Evolutionary conservation across 2,797 vertebrate species (phyloP).

Genomic region (Tauraco hartlaubi): DNA sequence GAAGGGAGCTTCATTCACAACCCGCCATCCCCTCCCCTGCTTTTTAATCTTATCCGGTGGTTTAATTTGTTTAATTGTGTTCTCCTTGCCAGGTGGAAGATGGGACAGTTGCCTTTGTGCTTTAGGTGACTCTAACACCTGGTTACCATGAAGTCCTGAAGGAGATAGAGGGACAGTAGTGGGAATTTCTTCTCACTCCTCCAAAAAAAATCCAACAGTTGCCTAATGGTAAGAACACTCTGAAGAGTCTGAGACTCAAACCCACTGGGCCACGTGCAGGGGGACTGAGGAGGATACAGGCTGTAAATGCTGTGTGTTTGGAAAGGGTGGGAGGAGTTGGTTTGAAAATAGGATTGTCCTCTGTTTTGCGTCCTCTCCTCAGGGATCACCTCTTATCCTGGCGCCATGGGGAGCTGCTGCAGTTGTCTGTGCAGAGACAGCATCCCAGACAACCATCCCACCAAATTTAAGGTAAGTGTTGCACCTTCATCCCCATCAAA

Average conservation of each 20-base stretch:
- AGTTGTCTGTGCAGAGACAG: constrained; percentile 96
- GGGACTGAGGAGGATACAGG: background rate
- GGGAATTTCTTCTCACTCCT: constrained; percentile 77
- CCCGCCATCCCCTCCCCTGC: too few relatives aligned
- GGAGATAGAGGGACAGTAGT: constrained; percentile 86
- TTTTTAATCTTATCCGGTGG: background rate
- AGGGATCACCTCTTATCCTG: constrained; percentile 89
- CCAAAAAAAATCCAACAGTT: constrained; percentile 36
- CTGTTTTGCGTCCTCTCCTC: background rate
- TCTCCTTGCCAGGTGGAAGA: constrained; percentile 82
- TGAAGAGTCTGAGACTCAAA: background rate
- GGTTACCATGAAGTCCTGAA: constrained; percentile 84
- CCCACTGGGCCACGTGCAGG: background rate
- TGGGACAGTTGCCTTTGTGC: constrained; percentile 76
- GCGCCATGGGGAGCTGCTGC: constrained; percentile 99
- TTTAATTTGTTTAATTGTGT: background rate
- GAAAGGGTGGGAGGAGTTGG: background rate
- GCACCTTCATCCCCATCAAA: background rate
- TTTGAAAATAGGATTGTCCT: background rate
- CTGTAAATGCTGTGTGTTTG: background rate
- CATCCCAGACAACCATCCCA: constrained; percentile 96
- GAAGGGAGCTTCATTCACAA: background rate
- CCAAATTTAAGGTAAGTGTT: constrained; percentile 93
- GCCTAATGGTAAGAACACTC: constrained; percentile 87
- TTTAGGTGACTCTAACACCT: constrained; percentile 79